Base-by-base conservation (phyloP, 2,888 invertebrate genomes). In the Troides helena region DNA sequence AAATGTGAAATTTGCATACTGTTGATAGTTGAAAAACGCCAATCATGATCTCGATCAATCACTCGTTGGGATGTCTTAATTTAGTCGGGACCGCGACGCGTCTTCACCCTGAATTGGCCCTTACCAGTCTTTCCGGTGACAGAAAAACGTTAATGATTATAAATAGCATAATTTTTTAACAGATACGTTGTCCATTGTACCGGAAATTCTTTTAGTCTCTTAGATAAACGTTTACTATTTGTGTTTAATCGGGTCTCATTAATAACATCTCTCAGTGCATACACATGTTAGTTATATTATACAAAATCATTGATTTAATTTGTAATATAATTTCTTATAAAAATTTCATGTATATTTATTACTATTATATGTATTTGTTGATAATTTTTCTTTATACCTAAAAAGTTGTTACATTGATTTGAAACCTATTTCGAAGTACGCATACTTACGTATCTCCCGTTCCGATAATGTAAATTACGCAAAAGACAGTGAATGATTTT, bases 61-160 rank as follows among this genome's bases (percentile, higher is more conserved):
- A 90, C 80, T 80, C 80, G 86, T 80, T 84, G 86, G 85, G 88
- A 91, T 88, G 83, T 85, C 90, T 92, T 88, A 91, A 92, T 92
- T 86, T 84, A 79, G 74, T 78, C 79, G 65, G 68, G 74, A 72
- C 72, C 43, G 61, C 64, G 63, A 72, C 73, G 71, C 78, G 71
- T 73, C 72, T 71, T 72, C 71, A 67, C 64, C 68, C 76, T 77
- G 76, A 77, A 74, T 78, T 78, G 79, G 76, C 77, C 81, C 81
- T 81, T 78, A 81, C 75, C 78, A 76, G 78, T 69, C 67, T 65
- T 60, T 69, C 65, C 68, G 71, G 71, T 72, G 73, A 71, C 83
- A 81, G 81, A 86, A 87, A 85, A 87, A 86, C 85, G 73, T 78
- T 90, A 88, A 91, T 89, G 87, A 87, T 90, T 87, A 90, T 88